A percentile compares a stretch with the other conserved stretches of the same genome.
phyloP scores from a whole-genome alignment of 2,888 invertebrate genomes.

The Drosophila prolongata region DNA sequence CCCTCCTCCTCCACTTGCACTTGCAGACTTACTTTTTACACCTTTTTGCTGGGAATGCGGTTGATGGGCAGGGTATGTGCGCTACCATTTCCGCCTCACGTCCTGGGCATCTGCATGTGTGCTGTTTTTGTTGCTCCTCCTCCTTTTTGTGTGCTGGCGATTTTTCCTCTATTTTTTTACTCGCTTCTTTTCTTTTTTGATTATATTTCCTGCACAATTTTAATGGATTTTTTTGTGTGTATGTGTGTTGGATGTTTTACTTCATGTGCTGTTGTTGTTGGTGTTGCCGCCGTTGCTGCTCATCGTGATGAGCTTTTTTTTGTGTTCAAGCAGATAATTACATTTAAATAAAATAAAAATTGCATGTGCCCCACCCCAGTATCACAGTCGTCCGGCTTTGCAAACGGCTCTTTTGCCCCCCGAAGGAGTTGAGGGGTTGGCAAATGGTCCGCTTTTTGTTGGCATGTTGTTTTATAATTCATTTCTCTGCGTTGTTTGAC shows the following conservation, averaged over 20 bases:
- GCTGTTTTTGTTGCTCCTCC: conserved; percentile 9
- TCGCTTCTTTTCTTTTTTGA: conserved; percentile 50
- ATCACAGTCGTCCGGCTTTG: conserved; percentile 7
- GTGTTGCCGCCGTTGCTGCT: conserved; percentile 47
- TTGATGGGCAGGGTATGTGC: too few relatives aligned
- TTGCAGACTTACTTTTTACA: conserved; percentile 23
- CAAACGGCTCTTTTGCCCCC: conserved; percentile 1
- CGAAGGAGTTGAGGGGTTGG: neutral
- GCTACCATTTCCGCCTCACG: conserved; percentile 4
- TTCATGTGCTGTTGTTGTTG: conserved; percentile 51
- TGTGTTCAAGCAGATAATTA: conserved; percentile 84
- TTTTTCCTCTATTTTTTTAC: conserved; percentile 48
- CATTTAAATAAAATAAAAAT: conserved; percentile 85
- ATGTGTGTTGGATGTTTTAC: conserved; percentile 27
- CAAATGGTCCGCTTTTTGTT: conserved; percentile 51
- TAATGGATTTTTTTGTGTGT: conserved; percentile 65
- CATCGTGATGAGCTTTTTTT: conserved; percentile 80
- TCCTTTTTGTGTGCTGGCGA: conserved; percentile 29
- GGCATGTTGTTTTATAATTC: conserved; percentile 80
- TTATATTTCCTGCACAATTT: conserved; percentile 66
- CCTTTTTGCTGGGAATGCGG: conserved; percentile 6
- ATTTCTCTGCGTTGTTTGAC: conserved; percentile 78
- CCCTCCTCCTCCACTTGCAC: conserved; percentile 14
- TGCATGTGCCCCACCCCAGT: conserved; percentile 70
- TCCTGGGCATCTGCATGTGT: conserved; percentile 16